Evolutionary conservation across 2,113 vertebrate genomes (phyloP), one percentile per base, ranked within the genome.

Genomic region (Tenrec ecaudatus): DNA sequence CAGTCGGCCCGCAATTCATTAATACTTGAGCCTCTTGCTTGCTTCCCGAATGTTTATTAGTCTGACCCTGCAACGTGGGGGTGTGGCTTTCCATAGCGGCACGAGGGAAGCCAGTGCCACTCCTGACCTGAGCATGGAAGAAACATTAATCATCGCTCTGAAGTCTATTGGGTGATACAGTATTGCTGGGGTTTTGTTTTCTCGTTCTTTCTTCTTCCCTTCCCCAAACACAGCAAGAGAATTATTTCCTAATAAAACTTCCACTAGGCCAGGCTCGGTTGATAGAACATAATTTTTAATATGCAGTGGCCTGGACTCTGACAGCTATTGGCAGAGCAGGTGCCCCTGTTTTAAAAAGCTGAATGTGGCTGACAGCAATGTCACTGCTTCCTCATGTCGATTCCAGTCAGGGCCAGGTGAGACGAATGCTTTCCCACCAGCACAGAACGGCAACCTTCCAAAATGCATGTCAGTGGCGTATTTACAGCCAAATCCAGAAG

Each of bases 401-500:
- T 93, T 93, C 64, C 40, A 96, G 94, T 92, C 88, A 36, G 86
- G 5, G 78, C 93, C 94, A 96, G 87, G 96, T 97, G 95, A 98
- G 96, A 97, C 79, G 94, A 94, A 94, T 33, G 85, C 81, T 89
- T 82, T 97, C 92, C 96, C 95, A 95, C 94, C 95, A 88, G 95
- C 86, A 87, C 94, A 97, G 79, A 98, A 90, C 91, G 82, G 84
- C 95, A 79, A 80, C 95, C 86, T 98, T 95, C 97, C 94, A 79
- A 97, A 98, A 96, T 95, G 93, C 25, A 92, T 92, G 57, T 97
- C 98, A 98, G 96, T 15, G 23, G 80, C 89, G 96, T 98, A 98
- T 98, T 98, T 98, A 98, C 97, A 97, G 93, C 96, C 97, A 96
- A 98, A 97, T 96, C 98, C 97, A 95, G 97, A 4, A 97, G 97